Evolutionary conservation across 2,888 invertebrate species (phyloP).

Genomic region (Cephus nigrinus): DNA sequence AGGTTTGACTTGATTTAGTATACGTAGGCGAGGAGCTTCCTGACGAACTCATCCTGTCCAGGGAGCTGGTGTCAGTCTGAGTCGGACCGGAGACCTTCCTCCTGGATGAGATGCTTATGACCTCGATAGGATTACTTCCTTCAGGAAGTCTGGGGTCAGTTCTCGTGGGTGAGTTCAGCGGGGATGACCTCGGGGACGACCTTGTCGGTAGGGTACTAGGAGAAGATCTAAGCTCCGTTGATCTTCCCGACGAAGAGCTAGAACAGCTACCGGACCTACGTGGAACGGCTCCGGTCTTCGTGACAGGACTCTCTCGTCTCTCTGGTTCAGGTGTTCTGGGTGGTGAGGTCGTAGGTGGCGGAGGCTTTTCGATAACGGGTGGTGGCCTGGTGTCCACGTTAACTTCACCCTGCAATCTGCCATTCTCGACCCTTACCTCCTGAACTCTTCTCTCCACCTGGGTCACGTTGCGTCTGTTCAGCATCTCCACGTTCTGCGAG

Average conservation of each 20-base stretch:
- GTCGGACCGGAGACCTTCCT: conserved; percentile 60
- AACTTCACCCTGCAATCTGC: conserved; percentile 15
- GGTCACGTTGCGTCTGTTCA: conserved; percentile 54
- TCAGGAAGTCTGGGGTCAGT: conserved; percentile 21
- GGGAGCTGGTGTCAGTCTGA: conserved; percentile 54
- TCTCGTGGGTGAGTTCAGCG: conserved; percentile 26
- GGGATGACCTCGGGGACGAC: conserved; percentile 32
- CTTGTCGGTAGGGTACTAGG: conserved; percentile 34
- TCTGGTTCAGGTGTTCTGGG: conserved; percentile 43
- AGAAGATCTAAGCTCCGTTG: conserved; percentile 23
- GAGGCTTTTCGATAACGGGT: conserved; percentile 27
- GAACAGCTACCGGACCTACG: conserved; percentile 53
- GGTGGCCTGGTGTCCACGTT: conserved; percentile 24
- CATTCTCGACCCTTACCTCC: conserved; percentile 20
- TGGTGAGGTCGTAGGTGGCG: conserved; percentile 53
- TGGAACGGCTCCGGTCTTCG: conserved; percentile 53
- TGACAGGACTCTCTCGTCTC: conserved; percentile 63
- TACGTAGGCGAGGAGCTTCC: not conserved
- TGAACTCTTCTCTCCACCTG: conserved; percentile 31
- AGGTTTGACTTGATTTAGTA: conserved; percentile 33
- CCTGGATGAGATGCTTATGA: conserved; percentile 21
- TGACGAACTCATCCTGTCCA: conserved; percentile 28
- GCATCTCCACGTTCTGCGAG: conserved; percentile 59
- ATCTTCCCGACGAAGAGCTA: conserved; percentile 35
- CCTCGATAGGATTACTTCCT: conserved; percentile 17